Evolutionary conservation across 2,797 vertebrate species (phyloP), one percentile per base, ranked within the genome.

Genomic region (Characodon lateralis): DNA sequence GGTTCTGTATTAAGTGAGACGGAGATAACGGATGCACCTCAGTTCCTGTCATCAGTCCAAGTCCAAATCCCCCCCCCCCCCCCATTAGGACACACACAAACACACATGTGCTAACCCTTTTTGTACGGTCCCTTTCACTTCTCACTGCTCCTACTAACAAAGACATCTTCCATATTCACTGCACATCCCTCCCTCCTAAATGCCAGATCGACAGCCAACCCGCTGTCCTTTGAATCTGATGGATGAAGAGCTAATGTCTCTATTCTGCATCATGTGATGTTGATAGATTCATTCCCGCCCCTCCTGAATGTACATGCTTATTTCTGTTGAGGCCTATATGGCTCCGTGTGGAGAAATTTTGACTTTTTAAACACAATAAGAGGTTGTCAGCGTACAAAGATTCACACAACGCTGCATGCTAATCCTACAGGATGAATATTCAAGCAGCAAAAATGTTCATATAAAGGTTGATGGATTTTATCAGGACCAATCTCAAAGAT

Each of bases 251-350:
- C 91, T 87, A 88, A 89, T 72, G 80, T 89, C 82, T 83, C 83
- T 77, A 87, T 92, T 94, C 91, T 93, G 24, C 77, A 6, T 87
- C 84, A 59, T 85, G 89, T 91, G 89, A 94, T 91, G 92, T 90
- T 94, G 94, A 94, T 92, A 91, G 91, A 94, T 92, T 87, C 82
- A 81, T 5, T 22, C 55, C 75, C 73, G 14, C 76, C 72, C 80
- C 31, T 73, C 70, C 75, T 26, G 75, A 63, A 2, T 70, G 78
- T 71, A 86, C 87, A 84, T 66, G 82, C 84, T 69, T 74, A 71
- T 73, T 76, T 81, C 87, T 91, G 89, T 89, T 4, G 31, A 71
- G 50, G 61, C 61, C 39, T 18, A 31, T 31, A 31, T 13, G 22
- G 78, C 80, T 66, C 59, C 46, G 58, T 24, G 39, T 51, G 77